Evolutionary conservation across 2,797 vertebrate genomes (phyloP).

Genomic region (Anabas testudineus): DNA sequence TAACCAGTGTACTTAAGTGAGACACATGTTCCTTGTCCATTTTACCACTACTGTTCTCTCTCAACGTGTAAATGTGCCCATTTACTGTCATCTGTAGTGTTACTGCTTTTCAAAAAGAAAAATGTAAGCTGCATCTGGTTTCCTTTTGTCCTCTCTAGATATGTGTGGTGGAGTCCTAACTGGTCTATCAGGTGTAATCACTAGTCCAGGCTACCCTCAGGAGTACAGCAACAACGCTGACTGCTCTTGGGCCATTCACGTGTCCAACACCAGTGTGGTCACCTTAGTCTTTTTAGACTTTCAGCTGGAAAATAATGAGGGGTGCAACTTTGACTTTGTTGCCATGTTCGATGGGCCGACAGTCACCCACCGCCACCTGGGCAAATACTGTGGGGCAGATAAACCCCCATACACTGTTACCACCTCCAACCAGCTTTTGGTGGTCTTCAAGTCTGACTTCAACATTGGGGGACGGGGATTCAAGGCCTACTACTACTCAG

Average conservation of each 20-base stretch:
- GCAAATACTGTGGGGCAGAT: slow-evolving; percentile 89
- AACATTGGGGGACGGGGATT: slow-evolving; percentile 97
- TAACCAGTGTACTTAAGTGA: not conserved
- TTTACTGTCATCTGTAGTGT: not conserved
- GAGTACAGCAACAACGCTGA: slow-evolving; percentile 95
- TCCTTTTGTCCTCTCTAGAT: slow-evolving; percentile 80
- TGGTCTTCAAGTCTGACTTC: slow-evolving; percentile 96
- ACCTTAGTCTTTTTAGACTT: slow-evolving; percentile 94
- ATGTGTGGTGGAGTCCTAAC: slow-evolving; percentile 94
- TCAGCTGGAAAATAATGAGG: slow-evolving; percentile 93
- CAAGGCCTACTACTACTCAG: slow-evolving; percentile 95
- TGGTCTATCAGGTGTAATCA: slow-evolving; percentile 92
- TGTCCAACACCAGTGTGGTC: slow-evolving; percentile 82
- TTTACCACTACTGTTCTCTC: not conserved
- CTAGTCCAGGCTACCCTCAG: slow-evolving; percentile 93
- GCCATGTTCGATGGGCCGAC: slow-evolving; percentile 91
- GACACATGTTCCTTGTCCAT: not conserved
- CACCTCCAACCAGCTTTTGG: slow-evolving; percentile 87
- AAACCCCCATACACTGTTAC: slow-evolving; percentile 87
- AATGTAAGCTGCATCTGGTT: not conserved
- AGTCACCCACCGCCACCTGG: slow-evolving; percentile 80
- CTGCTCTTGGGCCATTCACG: slow-evolving; percentile 92
- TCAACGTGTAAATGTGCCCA: not conserved
- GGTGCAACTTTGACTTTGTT: slow-evolving; percentile 94
- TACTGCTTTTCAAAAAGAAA: not conserved